phyloP scores from a whole-genome alignment of 2,888 invertebrate species.

The Phrixothrix hirtus region DNA sequence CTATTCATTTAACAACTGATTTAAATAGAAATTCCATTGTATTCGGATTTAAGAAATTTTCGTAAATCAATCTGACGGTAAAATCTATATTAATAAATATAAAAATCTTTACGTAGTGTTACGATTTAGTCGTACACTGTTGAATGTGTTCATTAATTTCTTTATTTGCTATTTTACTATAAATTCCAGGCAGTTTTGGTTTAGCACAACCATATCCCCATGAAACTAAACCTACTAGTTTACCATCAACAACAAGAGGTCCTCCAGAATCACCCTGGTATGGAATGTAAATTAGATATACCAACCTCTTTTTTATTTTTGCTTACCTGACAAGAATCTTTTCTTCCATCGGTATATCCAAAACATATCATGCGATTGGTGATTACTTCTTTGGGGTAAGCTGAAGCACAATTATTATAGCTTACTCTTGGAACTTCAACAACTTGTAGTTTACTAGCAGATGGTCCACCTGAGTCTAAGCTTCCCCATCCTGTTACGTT shows the following conservation, averaged over 20 bases:
- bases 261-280: conserved; percentile 20
- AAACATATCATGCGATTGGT: conserved; percentile 2
- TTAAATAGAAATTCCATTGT: no score
- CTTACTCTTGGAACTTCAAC: conserved; percentile 5
- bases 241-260: background rate
- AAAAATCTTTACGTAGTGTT: no score
- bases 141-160: no score
- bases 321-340: conserved; percentile 17
- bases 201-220: conserved; percentile 12
- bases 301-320: background rate
- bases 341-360: conserved; percentile 7
- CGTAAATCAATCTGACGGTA: no score
- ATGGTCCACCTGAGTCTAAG: background rate
- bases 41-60: no score
- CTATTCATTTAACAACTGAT: no score
- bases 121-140: no score
- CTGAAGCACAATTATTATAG: background rate
- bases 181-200: conserved; percentile 4
- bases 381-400: background rate
- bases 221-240: conserved; percentile 8
- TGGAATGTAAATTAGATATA: background rate
- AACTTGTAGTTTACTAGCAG: background rate
- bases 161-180: no score
- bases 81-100: no score
- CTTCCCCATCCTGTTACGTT: conserved; percentile 14